Percentiles rank a stretch among this genome's conserved stretches.
Evolutionary conservation across 2,888 invertebrate genomes (phyloP).

Genomic region (Tiliacea aurago): DNA sequence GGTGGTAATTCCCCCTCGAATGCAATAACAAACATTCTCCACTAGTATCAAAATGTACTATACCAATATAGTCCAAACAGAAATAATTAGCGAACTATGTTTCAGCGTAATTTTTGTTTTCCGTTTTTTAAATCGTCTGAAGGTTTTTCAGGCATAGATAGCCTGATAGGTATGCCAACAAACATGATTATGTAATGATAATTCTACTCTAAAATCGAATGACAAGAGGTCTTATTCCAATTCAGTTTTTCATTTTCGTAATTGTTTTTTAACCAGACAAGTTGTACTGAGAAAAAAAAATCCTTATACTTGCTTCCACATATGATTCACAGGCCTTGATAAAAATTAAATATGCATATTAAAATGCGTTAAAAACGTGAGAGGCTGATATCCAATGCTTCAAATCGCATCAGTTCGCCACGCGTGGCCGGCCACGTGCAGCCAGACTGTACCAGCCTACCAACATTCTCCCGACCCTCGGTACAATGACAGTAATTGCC

Average conservation of each 20-base stretch:
- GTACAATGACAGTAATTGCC: conserved; percentile 22
- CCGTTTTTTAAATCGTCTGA: background rate
- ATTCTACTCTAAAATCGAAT: background rate
- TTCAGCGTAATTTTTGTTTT: background rate
- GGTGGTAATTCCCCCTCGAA: no score
- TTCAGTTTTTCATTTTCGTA: background rate
- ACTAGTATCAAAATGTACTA: no score
- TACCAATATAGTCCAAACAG: background rate
- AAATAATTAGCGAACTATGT: background rate
- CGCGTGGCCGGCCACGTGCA: conserved; percentile 64
- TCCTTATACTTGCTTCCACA: background rate
- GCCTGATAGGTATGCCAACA: background rate
- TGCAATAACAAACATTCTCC: no score
- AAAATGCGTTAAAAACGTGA: conserved; percentile 63
- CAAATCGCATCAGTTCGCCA: conserved; percentile 69
- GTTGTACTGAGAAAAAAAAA: no score
- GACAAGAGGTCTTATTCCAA: background rate
- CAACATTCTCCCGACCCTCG: conserved; percentile 50
- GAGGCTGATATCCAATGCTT: conserved; percentile 61
- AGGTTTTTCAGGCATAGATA: background rate
- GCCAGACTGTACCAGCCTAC: background rate
- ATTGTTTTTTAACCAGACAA: conserved; percentile 3
- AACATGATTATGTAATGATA: background rate
- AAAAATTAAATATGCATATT: conserved; percentile 33
- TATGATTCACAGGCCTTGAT: conserved; percentile 27